phyloP scores from a whole-genome alignment of 2,888 invertebrate genomes.

The Chrysolina americana region DNA sequence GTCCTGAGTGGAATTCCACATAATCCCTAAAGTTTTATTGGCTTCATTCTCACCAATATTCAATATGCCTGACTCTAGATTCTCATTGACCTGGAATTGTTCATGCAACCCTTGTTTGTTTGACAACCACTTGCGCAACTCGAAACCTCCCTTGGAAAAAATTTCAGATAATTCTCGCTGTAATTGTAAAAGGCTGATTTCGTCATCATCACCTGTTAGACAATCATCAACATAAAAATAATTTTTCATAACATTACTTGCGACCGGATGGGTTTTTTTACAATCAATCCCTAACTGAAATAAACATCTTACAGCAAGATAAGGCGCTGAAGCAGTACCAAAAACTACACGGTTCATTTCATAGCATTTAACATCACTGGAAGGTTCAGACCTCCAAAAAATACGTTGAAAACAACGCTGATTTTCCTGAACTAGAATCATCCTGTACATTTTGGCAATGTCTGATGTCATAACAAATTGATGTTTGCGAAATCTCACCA shows the following conservation, averaged over 20 bases:
- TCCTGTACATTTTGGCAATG: conserved; percentile 40
- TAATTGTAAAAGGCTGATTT: conserved; percentile 41
- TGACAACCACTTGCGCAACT: conserved; percentile 42
- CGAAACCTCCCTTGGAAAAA: conserved; percentile 42
- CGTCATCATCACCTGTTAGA: conserved; percentile 40
- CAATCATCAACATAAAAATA: conserved; percentile 53
- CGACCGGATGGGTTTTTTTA: conserved; percentile 32
- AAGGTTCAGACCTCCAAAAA: conserved; percentile 31
- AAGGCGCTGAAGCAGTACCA: conserved; percentile 49
- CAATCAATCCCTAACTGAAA: conserved; percentile 43
- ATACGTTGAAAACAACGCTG: conserved; percentile 36
- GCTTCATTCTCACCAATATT: conserved; percentile 39
- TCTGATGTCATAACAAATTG: conserved; percentile 28
- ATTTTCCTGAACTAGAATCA: conserved; percentile 31
- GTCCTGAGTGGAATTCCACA: conserved; percentile 35
- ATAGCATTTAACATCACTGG: background rate
- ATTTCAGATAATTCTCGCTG: conserved; percentile 43
- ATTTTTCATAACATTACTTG: conserved; percentile 37
- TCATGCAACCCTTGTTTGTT: conserved; percentile 32
- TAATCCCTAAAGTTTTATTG: conserved; percentile 44
- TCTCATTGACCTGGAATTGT: conserved; percentile 20
- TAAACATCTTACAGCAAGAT: conserved; percentile 47
- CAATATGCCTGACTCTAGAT: conserved; percentile 32
- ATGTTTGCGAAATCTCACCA: conserved; percentile 27
- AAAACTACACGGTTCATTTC: too few relatives aligned